Conservation (phyloP, 2,888 invertebrate species). For the Conops quadrifasciatus region DNA sequence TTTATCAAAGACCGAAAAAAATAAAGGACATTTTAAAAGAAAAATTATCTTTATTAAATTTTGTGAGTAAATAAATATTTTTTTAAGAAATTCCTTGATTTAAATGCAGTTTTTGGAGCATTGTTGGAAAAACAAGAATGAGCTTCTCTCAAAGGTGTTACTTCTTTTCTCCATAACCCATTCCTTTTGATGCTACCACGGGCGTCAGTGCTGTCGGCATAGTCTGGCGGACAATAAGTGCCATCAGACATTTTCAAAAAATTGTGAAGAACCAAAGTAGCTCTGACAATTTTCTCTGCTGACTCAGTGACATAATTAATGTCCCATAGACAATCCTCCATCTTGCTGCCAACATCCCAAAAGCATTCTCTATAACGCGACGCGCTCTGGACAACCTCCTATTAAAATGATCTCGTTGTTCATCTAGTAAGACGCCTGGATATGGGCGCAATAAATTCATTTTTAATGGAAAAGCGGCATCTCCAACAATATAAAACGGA, state of each 20-base stretch:
- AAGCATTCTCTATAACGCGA: conserved; percentile 25
- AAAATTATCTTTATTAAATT: too few species aligned
- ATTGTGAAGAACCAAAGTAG: conserved; percentile 17
- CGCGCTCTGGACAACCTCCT: conserved; percentile 19
- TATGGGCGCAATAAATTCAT: conserved; percentile 23
- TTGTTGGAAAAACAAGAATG: too few species aligned
- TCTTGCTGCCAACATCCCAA: conserved; percentile 23
- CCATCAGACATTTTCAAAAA: conserved; percentile 9
- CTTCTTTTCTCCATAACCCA: too few species aligned
- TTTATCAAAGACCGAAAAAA: too few species aligned
- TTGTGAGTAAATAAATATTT: too few species aligned
- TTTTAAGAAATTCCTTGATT: too few species aligned
- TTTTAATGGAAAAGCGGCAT: conserved; percentile 33
- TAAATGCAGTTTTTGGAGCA: too few species aligned
- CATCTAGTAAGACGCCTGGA: conserved; percentile 7
- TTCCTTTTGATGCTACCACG: neutral
- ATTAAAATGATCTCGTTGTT: conserved; percentile 3
- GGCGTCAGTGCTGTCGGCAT: neutral
- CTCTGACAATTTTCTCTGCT: conserved; percentile 20
- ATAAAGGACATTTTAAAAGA: too few species aligned
- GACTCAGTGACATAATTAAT: conserved; percentile 6
- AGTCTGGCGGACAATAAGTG: conserved; percentile 3
- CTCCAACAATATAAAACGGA: conserved; percentile 34
- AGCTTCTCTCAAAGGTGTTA: too few species aligned
- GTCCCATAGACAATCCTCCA: conserved; percentile 18